phyloP scores from a whole-genome alignment of 2,797 vertebrate genomes.

The Apogon hyalosoma region DNA sequence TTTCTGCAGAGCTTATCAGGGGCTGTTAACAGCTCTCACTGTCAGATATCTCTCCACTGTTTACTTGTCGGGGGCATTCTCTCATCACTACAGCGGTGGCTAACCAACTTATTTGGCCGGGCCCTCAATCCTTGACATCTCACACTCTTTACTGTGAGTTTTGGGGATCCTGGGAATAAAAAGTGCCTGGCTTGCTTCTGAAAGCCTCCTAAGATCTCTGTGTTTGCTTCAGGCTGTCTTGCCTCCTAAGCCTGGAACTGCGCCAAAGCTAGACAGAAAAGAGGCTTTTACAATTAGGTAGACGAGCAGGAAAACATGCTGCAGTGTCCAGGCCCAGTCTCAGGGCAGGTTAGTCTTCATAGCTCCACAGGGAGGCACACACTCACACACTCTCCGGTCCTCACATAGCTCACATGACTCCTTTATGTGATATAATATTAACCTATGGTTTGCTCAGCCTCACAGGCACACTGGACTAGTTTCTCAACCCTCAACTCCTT shows the following conservation, averaged over 20 bases:
- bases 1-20: slow-evolving; percentile 70
- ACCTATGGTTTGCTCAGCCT: slow-evolving; percentile 45
- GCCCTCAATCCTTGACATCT: slow-evolving; percentile 51
- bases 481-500: slow-evolving; percentile 16
- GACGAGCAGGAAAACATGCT: slow-evolving; percentile 40
- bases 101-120: slow-evolving; percentile 60
- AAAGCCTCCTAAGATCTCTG: slow-evolving; percentile 51
- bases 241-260: slow-evolving; percentile 33
- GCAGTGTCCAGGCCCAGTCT: slow-evolving; percentile 34
- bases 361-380: slow-evolving; percentile 61
- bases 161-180: slow-evolving; percentile 58
- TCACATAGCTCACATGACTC: slow-evolving; percentile 64
- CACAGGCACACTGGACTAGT: slow-evolving; percentile 31
- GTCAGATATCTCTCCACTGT: slow-evolving; percentile 71
- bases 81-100: slow-evolving; percentile 61
- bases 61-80: slow-evolving; percentile 67
- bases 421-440: slow-evolving; percentile 57
- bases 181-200: slow-evolving; percentile 52
- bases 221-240: slow-evolving; percentile 62
- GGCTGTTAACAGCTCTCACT: slow-evolving; percentile 72
- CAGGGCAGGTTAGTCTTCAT: slow-evolving; percentile 53
- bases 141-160: slow-evolving; percentile 61
- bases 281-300: slow-evolving; percentile 52
- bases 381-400: slow-evolving; percentile 48
- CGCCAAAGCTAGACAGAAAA: slow-evolving; percentile 53